Evolutionary conservation across 1,140 invertebrate species (phyloP).

Genomic region (Diorhabda elongata): DNA sequence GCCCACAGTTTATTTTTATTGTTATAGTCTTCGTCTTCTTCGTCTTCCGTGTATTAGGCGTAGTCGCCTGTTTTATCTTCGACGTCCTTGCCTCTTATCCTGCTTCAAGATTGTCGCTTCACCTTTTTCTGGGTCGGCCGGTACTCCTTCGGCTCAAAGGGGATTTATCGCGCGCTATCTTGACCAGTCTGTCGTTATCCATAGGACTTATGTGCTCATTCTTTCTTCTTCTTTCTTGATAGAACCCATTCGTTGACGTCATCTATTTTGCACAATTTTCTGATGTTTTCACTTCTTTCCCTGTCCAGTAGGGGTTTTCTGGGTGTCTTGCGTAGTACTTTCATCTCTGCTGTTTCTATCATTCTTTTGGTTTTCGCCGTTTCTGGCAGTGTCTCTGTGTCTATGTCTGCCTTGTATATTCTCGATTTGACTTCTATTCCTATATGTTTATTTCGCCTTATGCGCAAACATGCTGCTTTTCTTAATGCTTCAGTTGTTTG

Average conservation of each 20-base stretch:
- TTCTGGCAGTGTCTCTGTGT: background rate
- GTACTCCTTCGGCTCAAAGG: background rate
- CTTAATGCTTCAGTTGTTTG: background rate
- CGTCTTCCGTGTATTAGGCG: too few relatives aligned
- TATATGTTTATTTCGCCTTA: background rate
- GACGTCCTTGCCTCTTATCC: too few relatives aligned
- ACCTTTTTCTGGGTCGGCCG: background rate
- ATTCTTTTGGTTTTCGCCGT: background rate
- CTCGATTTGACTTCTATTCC: background rate
- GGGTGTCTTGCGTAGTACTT: background rate
- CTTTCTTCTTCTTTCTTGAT: background rate
- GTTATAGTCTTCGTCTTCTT: too few relatives aligned
- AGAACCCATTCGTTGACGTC: background rate
- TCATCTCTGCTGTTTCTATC: background rate
- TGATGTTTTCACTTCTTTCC: background rate
- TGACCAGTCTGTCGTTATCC: background rate
- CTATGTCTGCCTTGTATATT: background rate
- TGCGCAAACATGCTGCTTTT: background rate
- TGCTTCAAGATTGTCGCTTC: background rate
- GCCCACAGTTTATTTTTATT: too few relatives aligned
- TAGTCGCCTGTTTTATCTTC: too few relatives aligned
- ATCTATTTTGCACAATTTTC: background rate
- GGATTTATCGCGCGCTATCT: background rate
- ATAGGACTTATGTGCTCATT: background rate
- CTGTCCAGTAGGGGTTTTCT: background rate